Base-by-base conservation (phyloP, 1,140 invertebrate species). In the Tetramorium parvispinum region DNA sequence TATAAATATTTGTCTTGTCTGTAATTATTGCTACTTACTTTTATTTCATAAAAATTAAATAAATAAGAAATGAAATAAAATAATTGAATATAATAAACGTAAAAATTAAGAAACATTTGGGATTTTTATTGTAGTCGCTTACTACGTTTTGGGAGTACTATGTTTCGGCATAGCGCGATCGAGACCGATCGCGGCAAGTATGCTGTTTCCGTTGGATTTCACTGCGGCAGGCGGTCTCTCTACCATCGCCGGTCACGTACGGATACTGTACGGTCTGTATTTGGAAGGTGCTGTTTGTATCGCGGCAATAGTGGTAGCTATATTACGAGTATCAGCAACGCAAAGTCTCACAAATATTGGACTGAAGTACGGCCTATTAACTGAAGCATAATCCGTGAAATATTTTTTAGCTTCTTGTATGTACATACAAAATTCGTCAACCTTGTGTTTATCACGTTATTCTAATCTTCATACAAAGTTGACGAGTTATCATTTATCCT, bases 131-230 rank as follows among this genome's bases (percentile, higher is more conserved):
- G 6, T 88, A 95, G 95, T 61, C 70, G 71, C 95, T 2, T 97
- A 97, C 92, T 97, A 97, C 88, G 49, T 96, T 2, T 53, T 96
- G 4, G 97, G 97, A 0, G 95, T 96, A 55, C 59, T 97, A 0
- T 88, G 96, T 4, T 97, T 97, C 83, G 97, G 97, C 6, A 94
- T 96, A 7, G 93, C 95, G 7, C 94, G 97, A 81, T 88, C 94
- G 32, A 95, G 96, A 76, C 93, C 95, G 11, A 91, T 96, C 2
- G 92, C 96, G 5, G 96, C 96, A n/a, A 95, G 96, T 86, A 89
- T 97, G 8, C 94, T 97, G 89, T 97, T 97, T 92, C 97, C 97
- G 2, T 90, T 97, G 82, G 97, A 97, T 91, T 97, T 97, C 86
- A 97, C 97, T 4, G 96, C 96, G 2, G 96, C 96, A 3, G 97